Evolutionary conservation across 2,797 vertebrate species (phyloP), one percentile per base, ranked within the genome.

Genomic region (Pangasius macronema): DNA sequence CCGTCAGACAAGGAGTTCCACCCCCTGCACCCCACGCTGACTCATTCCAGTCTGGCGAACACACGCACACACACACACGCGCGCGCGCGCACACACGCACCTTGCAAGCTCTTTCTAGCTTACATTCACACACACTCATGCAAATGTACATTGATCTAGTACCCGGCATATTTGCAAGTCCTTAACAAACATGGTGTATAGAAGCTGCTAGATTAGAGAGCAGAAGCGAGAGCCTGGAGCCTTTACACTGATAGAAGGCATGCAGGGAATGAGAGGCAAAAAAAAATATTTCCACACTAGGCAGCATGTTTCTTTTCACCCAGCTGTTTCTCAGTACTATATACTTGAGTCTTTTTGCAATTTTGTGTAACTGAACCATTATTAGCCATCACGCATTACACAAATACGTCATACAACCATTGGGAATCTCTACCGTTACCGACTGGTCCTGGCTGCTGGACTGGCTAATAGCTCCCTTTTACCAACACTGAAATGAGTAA

Each of bases 11-110:
- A 84, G 73, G 87, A 87, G 87, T 87, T 84, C 89, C 84, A 82
- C 85, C 87, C 87, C 84, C 65, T 61, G 18, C 27, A 33, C 61
- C 5, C 61, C 2, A 13, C 59, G 87, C 88, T 90, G 85, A 89
- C 83, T 91, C 89, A 90, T 80, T 86, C 65, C 77, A 86, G 39
- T 72, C 59, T 87, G 67, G 83, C 70, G 85, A 83, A 82, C 63
- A 72, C 1, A 10, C 73, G 75, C 83, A 22, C 63, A 83, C 55
- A 59, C 85, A 80, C 72, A 84, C 68, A 68, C 1, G 10, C 73
- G 75, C 83, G 16, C 13, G 70, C 86, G 82, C 67, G 84, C 87
- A 84, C 70, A 72, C 2, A 11, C 75, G 70, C 84, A 18, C 14
- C 1, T 3, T 51, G 51, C n/a, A 55, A 27, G 59, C 76, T 75